These are phyloP conservation scores for Fragum sueziense DNA, from an alignment of 2,888 invertebrate species.

Conservation along the genomic window DNA sequence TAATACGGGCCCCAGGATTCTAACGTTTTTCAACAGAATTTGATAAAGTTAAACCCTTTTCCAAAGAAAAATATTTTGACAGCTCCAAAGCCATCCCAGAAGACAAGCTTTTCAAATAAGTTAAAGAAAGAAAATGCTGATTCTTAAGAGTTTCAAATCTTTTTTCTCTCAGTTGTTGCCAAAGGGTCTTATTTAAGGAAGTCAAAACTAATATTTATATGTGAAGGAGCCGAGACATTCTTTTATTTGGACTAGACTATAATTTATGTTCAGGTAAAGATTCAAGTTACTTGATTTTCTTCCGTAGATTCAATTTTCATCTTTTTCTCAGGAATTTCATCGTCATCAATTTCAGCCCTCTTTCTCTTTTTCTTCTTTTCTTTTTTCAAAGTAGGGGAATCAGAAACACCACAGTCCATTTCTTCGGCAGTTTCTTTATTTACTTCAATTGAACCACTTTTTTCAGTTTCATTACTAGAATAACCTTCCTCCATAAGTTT, in stretches of 20 bases:
- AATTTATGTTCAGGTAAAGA: too few species aligned
- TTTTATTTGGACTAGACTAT: too few species aligned
- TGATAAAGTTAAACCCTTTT: too few species aligned
- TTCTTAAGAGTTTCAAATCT: neutral
- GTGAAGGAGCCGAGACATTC: too few species aligned
- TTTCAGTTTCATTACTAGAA: neutral
- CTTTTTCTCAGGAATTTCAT: neutral
- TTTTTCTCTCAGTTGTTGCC: neutral
- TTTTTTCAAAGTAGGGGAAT: slow-evolving; percentile 6
- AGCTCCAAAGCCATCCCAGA: too few species aligned
- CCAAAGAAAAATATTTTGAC: too few species aligned
- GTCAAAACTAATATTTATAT: neutral
- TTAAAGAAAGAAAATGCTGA: neutral
- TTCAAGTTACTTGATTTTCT: neutral
- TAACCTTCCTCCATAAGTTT: neutral
- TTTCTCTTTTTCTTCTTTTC: slow-evolving; percentile 17
- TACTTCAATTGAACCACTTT: neutral
- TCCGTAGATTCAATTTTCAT: neutral
- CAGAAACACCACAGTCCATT: neutral
- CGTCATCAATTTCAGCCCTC: neutral
- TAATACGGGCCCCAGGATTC: too few species aligned
- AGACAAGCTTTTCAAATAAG: too few species aligned
- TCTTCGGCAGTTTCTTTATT: neutral
- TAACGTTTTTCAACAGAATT: too few species aligned
- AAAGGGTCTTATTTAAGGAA: neutral